Conservation (phyloP, 2,797 vertebrate genomes). For the Epinephelus coioides region DNA sequence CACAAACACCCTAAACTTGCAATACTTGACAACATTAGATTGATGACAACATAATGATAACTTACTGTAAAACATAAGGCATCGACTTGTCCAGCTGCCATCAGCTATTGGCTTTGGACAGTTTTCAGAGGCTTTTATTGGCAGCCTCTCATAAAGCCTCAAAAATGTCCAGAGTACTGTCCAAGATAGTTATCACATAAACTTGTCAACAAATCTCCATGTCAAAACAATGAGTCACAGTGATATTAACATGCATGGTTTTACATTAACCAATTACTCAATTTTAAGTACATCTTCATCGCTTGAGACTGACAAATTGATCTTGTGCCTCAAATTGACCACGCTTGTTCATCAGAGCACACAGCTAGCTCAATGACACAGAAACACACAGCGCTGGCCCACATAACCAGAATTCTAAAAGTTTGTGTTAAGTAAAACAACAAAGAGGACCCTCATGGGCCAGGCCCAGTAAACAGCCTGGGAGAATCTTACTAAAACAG, state of each 20-base stretch:
- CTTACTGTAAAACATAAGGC: conserved; percentile 16
- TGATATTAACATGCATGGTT: conserved; percentile 43
- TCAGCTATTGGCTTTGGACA: conserved; percentile 44
- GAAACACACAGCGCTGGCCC: not conserved
- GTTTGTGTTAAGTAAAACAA: conserved; percentile 40
- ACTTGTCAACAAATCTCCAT: conserved; percentile 61
- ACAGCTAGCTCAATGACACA: conserved; percentile 23
- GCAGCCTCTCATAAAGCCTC: conserved; percentile 58
- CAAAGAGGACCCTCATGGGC: conserved; percentile 24
- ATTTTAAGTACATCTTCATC: conserved; percentile 19
- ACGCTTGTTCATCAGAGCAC: conserved; percentile 12
- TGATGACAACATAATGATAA: conserved; percentile 44
- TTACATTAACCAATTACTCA: conserved; percentile 29
- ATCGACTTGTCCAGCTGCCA: conserved; percentile 34
- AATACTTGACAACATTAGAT: not conserved
- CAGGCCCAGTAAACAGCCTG: conserved; percentile 23
- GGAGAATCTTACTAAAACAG: conserved; percentile 23
- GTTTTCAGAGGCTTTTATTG: conserved; percentile 61
- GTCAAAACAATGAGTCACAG: conserved; percentile 56
- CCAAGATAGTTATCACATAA: conserved; percentile 63
- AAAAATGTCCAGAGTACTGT: conserved; percentile 53
- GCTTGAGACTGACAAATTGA: conserved; percentile 15
- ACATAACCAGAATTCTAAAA: conserved; percentile 36
- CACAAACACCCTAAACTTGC: not conserved
- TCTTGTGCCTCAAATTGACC: conserved; percentile 14